phyloP scores from a whole-genome alignment of 2,113 vertebrate species.

The Phrynocephalus versicolor region DNA sequence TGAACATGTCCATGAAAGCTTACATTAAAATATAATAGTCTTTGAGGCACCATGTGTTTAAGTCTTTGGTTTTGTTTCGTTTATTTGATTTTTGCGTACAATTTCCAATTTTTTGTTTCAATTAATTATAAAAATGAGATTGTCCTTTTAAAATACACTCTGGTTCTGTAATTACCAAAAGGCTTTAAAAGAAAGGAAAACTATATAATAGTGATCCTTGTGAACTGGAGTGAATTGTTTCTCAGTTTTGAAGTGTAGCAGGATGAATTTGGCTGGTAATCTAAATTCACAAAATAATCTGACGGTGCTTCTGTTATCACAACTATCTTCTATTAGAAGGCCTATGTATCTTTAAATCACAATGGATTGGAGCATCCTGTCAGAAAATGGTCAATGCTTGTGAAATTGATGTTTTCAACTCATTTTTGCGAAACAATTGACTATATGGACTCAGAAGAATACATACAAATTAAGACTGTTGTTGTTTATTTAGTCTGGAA shows the following conservation, averaged over 20 bases:
- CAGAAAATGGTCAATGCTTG: neutral
- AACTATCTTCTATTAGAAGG: neutral
- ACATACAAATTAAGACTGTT: slow-evolving; percentile 20
- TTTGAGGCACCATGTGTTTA: no score
- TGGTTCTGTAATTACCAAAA: neutral
- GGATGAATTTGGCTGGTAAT: neutral
- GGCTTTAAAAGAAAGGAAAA: neutral
- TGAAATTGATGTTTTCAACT: slow-evolving; percentile 28
- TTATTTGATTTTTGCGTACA: no score
- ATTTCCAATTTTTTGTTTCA: no score
- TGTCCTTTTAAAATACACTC: no score
- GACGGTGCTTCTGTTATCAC: slow-evolving; percentile 2
- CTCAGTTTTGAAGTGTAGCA: no score
- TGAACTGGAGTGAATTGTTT: neutral
- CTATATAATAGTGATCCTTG: neutral
- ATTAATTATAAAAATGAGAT: no score
- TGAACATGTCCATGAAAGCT: no score
- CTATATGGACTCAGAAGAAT: slow-evolving; percentile 50
- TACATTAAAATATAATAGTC: no score
- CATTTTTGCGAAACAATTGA: slow-evolving; percentile 44
- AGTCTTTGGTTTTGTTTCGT: no score
- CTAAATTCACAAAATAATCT: neutral
- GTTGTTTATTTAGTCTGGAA: slow-evolving; percentile 56
- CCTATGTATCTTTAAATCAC: neutral
- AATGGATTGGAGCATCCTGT: neutral